Evolutionary conservation across 2,797 vertebrate genomes (phyloP), one percentile per base, ranked within the genome.

Genomic region (Pantherophis alleghaniensis): DNA sequence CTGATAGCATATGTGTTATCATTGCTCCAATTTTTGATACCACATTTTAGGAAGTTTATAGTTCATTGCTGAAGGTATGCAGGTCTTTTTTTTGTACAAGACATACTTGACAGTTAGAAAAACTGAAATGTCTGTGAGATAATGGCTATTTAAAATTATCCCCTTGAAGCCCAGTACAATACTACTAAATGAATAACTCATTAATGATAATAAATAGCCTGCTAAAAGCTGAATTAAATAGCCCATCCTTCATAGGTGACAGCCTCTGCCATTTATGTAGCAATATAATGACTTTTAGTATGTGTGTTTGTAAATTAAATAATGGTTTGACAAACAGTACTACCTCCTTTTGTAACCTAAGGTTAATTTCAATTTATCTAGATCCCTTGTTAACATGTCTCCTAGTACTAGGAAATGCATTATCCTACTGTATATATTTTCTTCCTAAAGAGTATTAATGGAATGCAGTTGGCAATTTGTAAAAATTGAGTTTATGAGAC

Each of bases 341-440:
- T 7, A 10, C 10, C 42, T 86, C 42, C 12, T 10, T 28, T 11
- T 51, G 26, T 13, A 59, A 86, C 2, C 37, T 86, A 32, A 53
- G 47, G 47, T 66, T 92, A 87, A 92, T 92, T 91, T 91, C 79
- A 90, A 90, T 93, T 93, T 86, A 69, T 87, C 92, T 87, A 69
- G 88, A 32, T 24, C 18, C 87, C 32, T 79, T 47, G 10, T 59
- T 90, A 60, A 47, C 57, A 26, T 66, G 87, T 92, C 86, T 90
- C 60, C 63, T 66, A 28, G 18, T 93, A 37, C 18, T 87, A 56
- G 51, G 66, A 42, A 93, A 57, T 92, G 59, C n/a, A 86, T 55
- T 86, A 89, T n/a, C 22, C 88, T 59, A 32, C 14, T 90, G 83
- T 28, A 87, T 42, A 32, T 86, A 86, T 86, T 87, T 56, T 32